Evolutionary conservation across 2,797 vertebrate genomes (phyloP).

Genomic region (Cetoscarus ocellatus): DNA sequence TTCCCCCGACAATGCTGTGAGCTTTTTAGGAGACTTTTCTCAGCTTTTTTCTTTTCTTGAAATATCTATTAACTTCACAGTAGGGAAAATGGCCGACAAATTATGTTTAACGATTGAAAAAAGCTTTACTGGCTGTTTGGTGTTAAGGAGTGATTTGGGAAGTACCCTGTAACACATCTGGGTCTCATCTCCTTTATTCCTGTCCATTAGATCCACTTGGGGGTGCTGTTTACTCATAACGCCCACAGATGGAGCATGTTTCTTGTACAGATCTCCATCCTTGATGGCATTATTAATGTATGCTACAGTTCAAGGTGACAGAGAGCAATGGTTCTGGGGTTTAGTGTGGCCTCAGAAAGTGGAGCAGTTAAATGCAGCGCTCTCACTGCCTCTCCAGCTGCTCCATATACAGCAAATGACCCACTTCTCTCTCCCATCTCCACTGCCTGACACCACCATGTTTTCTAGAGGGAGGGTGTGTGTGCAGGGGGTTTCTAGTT

Average conservation of each 20-base stretch:
- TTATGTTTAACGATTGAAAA: neutral
- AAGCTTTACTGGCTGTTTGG: neutral
- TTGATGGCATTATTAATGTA: slow-evolving; percentile 77
- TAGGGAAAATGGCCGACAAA: neutral
- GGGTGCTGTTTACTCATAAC: slow-evolving; percentile 67
- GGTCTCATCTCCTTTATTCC: slow-evolving; percentile 7
- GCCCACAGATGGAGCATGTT: neutral
- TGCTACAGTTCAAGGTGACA: slow-evolving; percentile 79
- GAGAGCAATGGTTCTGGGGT: slow-evolving; percentile 79
- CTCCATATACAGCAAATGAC: slow-evolving; percentile 82
- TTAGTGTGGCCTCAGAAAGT: slow-evolving; percentile 77
- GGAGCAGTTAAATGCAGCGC: slow-evolving; percentile 85
- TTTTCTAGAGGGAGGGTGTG: slow-evolving; percentile 32
- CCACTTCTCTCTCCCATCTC: slow-evolving; percentile 76
- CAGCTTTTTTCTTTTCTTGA: no score
- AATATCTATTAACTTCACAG: neutral
- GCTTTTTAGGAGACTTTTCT: no score
- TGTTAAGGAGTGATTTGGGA: neutral
- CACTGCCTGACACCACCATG: slow-evolving; percentile 59
- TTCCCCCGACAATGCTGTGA: no score
- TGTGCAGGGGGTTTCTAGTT: slow-evolving; percentile 60
- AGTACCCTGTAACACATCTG: neutral
- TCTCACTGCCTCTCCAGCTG: slow-evolving; percentile 69
- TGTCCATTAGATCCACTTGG: slow-evolving; percentile 44
- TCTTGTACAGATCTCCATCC: slow-evolving; percentile 24